Evolutionary conservation across 2,888 invertebrate genomes (phyloP).

Genomic region (Cosmia pyralina): DNA sequence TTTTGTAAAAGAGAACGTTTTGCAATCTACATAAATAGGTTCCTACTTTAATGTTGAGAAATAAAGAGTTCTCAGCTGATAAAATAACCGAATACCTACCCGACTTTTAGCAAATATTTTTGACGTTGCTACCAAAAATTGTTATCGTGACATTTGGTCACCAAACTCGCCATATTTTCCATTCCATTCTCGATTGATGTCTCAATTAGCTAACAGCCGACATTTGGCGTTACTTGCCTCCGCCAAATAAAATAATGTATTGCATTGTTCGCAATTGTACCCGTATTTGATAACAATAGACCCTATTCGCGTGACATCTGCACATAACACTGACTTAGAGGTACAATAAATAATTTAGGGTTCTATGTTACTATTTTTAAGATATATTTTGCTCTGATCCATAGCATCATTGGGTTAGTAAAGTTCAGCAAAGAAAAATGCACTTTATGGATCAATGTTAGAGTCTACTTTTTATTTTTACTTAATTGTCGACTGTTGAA

Average conservation of each 20-base stretch:
- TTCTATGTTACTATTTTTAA: conserved; percentile 39
- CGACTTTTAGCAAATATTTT: conserved; percentile 5
- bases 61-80: background rate
- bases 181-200: conserved; percentile 73
- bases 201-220: conserved; percentile 86
- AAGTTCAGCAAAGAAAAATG: conserved; percentile 14
- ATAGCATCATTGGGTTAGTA: background rate
- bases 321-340: conserved; percentile 42
- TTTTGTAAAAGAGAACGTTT: background rate
- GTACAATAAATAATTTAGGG: conserved; percentile 31
- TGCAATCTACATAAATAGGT: background rate
- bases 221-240: conserved; percentile 85
- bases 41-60: background rate
- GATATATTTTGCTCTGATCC: conserved; percentile 48
- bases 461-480: conserved; percentile 49
- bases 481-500: conserved; percentile 72
- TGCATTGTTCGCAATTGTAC: conserved; percentile 87
- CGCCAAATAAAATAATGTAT: conserved; percentile 85
- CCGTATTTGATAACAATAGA: conserved; percentile 88
- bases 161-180: conserved; percentile 69
- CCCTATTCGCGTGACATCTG: conserved; percentile 83
- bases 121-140: background rate
- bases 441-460: conserved; percentile 12
- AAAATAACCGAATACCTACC: background rate
- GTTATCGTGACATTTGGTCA: conserved; percentile 67